phyloP scores from a whole-genome alignment of 2,888 invertebrate genomes.

The Aphrophora alni region DNA sequence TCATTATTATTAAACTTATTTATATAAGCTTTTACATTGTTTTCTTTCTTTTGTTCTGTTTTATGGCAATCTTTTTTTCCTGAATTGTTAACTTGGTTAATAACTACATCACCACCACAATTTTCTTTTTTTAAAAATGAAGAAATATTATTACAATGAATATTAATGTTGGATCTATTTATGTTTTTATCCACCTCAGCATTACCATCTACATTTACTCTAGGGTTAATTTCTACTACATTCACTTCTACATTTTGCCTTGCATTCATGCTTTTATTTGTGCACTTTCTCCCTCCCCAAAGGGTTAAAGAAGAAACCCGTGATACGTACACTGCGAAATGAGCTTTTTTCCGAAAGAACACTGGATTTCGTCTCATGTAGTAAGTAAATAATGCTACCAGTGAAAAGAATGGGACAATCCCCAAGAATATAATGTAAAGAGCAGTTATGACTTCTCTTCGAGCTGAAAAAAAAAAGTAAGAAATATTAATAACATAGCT shows the following conservation, averaged over 20 bases:
- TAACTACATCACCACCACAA: too few species aligned
- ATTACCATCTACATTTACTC: not conserved
- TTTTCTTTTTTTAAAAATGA: not conserved
- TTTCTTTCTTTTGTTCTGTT: not conserved
- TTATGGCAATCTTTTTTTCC: not conserved
- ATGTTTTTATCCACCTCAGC: too few species aligned
- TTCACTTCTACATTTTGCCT: not conserved
- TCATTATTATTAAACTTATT: not conserved
- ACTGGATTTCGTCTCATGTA: constrained; percentile 74
- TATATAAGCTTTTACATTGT: not conserved
- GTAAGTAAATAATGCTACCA: constrained; percentile 73
- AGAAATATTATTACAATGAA: not conserved
- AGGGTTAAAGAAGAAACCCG: not conserved
- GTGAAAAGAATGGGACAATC: constrained; percentile 75
- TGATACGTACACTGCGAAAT: constrained; percentile 49
- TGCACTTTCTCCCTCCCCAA: too few species aligned
- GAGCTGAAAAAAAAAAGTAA: constrained; percentile 68
- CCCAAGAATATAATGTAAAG: constrained; percentile 89
- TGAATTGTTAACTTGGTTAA: not conserved
- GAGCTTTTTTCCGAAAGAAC: constrained; percentile 62
- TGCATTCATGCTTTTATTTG: not conserved
- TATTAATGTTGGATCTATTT: too few species aligned
- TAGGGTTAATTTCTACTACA: not conserved
- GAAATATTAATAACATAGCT: too few species aligned
- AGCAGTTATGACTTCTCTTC: constrained; percentile 77